Conservation (phyloP, 2,113 vertebrate species). For the Pipra filicauda region DNA sequence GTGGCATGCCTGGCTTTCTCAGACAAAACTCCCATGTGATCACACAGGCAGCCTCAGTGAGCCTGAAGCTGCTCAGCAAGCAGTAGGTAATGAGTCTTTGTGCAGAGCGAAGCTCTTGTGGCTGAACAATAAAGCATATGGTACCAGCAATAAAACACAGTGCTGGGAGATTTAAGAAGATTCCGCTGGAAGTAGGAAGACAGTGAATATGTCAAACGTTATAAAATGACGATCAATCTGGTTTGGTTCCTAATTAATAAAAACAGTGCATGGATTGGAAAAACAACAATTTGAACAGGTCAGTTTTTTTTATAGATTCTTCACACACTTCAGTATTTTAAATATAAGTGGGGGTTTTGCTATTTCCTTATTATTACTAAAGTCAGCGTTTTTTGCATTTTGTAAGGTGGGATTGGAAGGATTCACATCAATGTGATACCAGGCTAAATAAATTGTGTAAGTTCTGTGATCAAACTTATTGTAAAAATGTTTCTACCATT, state of each 20-base stretch:
- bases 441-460: slow-evolving; percentile 50
- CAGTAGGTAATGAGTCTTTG: slow-evolving; percentile 99
- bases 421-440: slow-evolving; percentile 39
- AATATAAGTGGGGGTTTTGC: slow-evolving; percentile 30
- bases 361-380: slow-evolving; percentile 49
- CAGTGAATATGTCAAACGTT: slow-evolving; percentile 67
- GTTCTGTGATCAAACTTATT: slow-evolving; percentile 41
- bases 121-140: slow-evolving; percentile 94
- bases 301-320: slow-evolving; percentile 79
- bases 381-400: slow-evolving; percentile 20
- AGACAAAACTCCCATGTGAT: slow-evolving; percentile 97
- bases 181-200: slow-evolving; percentile 72
- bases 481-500: slow-evolving; percentile 45
- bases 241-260: slow-evolving; percentile 78
- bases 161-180: slow-evolving; percentile 83
- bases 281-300: slow-evolving; percentile 87
- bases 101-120: slow-evolving; percentile 86
- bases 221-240: slow-evolving; percentile 72
- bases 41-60: slow-evolving; percentile 89
- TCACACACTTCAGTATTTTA: slow-evolving; percentile 55
- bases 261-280: slow-evolving; percentile 80
- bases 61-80: slow-evolving; percentile 86
- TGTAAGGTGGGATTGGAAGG: slow-evolving; percentile 42
- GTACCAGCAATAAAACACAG: slow-evolving; percentile 84
- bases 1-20: slow-evolving; percentile 83